Conservation (phyloP, 1,140 invertebrate genomes). For the Ericerus pela region DNA sequence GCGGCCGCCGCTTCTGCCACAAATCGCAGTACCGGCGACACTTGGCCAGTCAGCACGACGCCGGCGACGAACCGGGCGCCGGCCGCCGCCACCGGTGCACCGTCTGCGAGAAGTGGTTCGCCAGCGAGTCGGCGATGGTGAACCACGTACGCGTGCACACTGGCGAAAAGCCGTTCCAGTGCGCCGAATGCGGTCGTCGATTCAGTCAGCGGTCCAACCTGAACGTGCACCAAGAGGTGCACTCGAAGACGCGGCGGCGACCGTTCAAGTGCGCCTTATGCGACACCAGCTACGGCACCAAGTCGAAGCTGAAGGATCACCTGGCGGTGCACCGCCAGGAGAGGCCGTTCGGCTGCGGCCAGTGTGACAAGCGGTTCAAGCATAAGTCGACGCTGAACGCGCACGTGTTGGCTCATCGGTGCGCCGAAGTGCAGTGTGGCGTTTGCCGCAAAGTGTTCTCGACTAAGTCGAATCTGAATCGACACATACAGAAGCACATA, state of each 20-base stretch:
- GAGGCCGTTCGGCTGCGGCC: constrained; percentile 21
- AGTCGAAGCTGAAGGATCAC: constrained; percentile 49
- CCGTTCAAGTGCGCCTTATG: neutral
- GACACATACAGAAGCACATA: constrained; percentile 1
- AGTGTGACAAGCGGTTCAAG: constrained; percentile 45
- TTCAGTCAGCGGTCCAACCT: constrained; percentile 30
- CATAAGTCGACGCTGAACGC: constrained; percentile 39
- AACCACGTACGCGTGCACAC: constrained; percentile 95
- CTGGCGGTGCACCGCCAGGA: constrained; percentile 33
- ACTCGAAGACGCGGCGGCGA: neutral
- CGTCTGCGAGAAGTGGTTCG: constrained; percentile 71
- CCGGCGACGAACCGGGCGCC: constrained; percentile 26
- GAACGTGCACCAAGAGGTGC: neutral
- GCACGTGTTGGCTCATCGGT: constrained; percentile 37
- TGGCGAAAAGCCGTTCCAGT: constrained; percentile 91
- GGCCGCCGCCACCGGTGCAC: constrained; percentile 76
- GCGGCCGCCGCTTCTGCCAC: neutral
- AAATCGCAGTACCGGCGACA: neutral
- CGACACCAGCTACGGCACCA: constrained; percentile 29
- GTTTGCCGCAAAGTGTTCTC: neutral
- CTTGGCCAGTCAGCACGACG: neutral
- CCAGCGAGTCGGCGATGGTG: constrained; percentile 85
- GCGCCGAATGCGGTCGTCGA: constrained; percentile 64
- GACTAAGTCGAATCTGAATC: neutral
- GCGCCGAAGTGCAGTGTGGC: neutral